A percentile compares a stretch with the other conserved stretches of the same genome.
Conservation (phyloP, 2,113 vertebrate genomes). For the Vidua macroura region DNA sequence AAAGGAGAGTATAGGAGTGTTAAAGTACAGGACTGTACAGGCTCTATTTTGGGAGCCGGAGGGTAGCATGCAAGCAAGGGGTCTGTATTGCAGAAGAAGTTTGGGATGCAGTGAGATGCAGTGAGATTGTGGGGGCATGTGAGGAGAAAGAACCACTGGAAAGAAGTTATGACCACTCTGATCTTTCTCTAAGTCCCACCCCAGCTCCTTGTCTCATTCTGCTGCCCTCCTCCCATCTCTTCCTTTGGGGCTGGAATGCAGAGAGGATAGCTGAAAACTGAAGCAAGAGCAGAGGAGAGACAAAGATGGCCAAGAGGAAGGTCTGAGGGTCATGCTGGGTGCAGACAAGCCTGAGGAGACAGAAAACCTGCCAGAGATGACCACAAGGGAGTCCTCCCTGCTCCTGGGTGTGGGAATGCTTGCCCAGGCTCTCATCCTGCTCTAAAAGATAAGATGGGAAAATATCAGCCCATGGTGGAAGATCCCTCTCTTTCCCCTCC, state of each 20-base stretch:
- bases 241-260: background rate
- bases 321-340: background rate
- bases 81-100: background rate
- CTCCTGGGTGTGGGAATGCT: background rate
- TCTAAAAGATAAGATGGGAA: background rate
- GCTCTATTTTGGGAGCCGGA: background rate
- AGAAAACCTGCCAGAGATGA: background rate
- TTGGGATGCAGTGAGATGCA: background rate
- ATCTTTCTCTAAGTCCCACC: background rate
- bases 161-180: background rate
- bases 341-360: background rate
- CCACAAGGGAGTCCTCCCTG: background rate
- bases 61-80: background rate
- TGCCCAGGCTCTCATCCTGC: background rate
- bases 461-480: background rate
- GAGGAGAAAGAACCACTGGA: background rate
- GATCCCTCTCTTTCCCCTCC: background rate
- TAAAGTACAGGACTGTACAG: too few species aligned
- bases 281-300: background rate
- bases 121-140: background rate
- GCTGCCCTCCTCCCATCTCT: background rate
- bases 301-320: background rate
- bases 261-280: background rate
- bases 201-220: background rate
- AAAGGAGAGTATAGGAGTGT: background rate